These are phyloP conservation scores for Enteromius thamalakanensis DNA, from an alignment of 2,797 vertebrate genomes.

Conservation along the genomic window DNA sequence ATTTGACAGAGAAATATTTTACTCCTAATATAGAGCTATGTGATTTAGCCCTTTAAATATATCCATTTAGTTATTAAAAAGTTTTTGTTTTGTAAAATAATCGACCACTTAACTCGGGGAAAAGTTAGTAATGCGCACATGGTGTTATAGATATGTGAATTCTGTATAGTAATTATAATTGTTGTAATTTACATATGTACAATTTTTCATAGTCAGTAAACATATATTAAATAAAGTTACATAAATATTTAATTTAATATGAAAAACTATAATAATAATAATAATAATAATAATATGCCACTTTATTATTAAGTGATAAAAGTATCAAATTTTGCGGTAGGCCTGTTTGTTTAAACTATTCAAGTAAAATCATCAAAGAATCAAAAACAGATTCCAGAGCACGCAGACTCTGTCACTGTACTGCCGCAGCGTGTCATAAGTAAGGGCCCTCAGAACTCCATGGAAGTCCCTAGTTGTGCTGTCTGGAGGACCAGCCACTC, in stretches of 20 bases:
- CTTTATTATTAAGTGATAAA: not conserved
- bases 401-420: not conserved
- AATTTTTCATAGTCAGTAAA: not conserved
- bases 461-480: constrained; percentile 34
- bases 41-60: not conserved
- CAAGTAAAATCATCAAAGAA: not conserved
- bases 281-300: no score
- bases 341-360: not conserved
- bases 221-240: not conserved
- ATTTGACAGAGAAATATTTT: not conserved
- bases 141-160: not conserved
- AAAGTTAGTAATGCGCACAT: constrained; percentile 4
- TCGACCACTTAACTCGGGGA: not conserved
- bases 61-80: not conserved
- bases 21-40: not conserved
- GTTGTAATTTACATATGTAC: constrained; percentile 4
- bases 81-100: not conserved
- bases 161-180: not conserved
- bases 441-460: constrained; percentile 12
- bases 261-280: not conserved
- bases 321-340: not conserved
- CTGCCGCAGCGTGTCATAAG: constrained; percentile 2
- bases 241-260: no score
- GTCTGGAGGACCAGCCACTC: constrained; percentile 29
- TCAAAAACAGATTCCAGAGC: not conserved